Evolutionary conservation across 2,888 invertebrate genomes (phyloP).

Genomic region (Aquatica leii): DNA sequence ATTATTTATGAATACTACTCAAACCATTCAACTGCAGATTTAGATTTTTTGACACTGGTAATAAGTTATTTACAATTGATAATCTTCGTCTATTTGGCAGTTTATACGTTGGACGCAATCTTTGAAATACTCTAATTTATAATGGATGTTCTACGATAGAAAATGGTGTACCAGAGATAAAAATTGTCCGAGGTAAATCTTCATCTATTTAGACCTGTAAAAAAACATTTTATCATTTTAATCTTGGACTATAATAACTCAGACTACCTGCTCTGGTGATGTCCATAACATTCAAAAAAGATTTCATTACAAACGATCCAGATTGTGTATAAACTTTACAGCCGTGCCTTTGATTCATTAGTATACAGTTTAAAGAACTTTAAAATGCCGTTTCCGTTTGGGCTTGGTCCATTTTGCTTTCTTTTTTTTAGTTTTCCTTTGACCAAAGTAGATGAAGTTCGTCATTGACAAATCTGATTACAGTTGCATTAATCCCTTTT

Average conservation of each 20-base stretch:
- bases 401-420: background rate
- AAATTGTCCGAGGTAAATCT: background rate
- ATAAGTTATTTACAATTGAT: background rate
- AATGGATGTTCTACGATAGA: too few species aligned
- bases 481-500: too few species aligned
- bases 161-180: too few species aligned
- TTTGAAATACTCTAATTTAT: background rate
- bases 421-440: too few species aligned
- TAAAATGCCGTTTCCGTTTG: background rate
- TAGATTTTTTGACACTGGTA: background rate
- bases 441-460: too few species aligned
- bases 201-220: background rate
- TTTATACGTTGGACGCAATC: background rate
- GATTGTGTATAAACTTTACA: background rate
- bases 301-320: background rate
- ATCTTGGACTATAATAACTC: background rate
- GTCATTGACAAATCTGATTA: too few species aligned
- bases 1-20: background rate
- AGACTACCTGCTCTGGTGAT: background rate
- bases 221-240: background rate
- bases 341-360: background rate
- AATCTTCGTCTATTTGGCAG: background rate
- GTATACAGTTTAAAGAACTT: background rate
- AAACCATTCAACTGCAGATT: background rate
- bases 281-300: background rate